These are phyloP conservation scores for Leptogaster cylindrica DNA, from an alignment of 2,888 invertebrate species.

Conservation along the genomic window DNA sequence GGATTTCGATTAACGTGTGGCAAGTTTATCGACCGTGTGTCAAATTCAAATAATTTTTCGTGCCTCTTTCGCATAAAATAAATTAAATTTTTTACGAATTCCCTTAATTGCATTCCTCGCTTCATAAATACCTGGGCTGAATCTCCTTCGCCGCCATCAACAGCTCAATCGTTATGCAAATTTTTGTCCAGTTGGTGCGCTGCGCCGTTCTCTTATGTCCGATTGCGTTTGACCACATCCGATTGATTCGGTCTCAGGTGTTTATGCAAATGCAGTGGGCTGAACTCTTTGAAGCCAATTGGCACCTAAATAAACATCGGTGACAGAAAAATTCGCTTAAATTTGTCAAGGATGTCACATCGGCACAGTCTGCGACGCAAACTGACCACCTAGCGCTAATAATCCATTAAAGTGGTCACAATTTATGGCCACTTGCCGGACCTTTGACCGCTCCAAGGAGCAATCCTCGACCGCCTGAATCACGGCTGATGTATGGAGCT, in stretches of 20 bases:
- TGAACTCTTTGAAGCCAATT: constrained; percentile 40
- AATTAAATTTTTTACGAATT: constrained; percentile 34
- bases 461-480: constrained; percentile 7
- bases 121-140: constrained; percentile 1
- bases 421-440: constrained; percentile 43
- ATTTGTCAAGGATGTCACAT: constrained; percentile 45
- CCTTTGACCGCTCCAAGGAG: constrained; percentile 41
- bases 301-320: constrained; percentile 46
- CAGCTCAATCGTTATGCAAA: constrained; percentile 39
- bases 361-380: constrained; percentile 3
- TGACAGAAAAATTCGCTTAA: constrained; percentile 47
- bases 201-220: constrained; percentile 7
- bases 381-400: constrained; percentile 45
- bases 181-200: neutral
- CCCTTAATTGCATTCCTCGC: constrained; percentile 36
- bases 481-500: constrained; percentile 19
- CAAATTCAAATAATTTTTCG: constrained; percentile 10
- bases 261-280: constrained; percentile 46
- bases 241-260: constrained; percentile 45
- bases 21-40: constrained; percentile 14
- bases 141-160: constrained; percentile 25
- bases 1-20: constrained; percentile 14
- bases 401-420: constrained; percentile 44
- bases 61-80: constrained; percentile 1
- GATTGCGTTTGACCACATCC: constrained; percentile 19